Evolutionary conservation across 2,113 vertebrate genomes (phyloP), one percentile per base, ranked within the genome.

Genomic region (Gallinago media): DNA sequence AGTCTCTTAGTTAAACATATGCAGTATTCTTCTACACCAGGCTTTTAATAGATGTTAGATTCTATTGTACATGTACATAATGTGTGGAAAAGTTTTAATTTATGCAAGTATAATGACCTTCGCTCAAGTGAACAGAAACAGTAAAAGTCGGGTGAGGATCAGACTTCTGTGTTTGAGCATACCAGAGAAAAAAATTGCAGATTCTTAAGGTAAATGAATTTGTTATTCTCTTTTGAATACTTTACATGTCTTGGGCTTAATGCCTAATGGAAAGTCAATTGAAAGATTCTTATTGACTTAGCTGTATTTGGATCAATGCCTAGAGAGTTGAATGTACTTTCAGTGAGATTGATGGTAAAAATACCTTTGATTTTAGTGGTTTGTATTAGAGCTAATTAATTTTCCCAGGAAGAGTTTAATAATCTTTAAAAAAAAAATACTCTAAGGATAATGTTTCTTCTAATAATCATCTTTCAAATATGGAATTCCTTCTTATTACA

Each of bases 251-350:
- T 94, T 79, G 27, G 66, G 36, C 31, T 85, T 85, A 85, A 82
- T 79, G 54, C 44, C 40, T 88, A 88, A 79, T 83, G 58, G 66
- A 94, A 92, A 94, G 29, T 75, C 85, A 88, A 19, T 63, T 87
- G 89, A 85, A 91, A 83, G 80, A 83, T 88, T 96, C 78, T 56
- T 95, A 84, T 83, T 97, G 82, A 92, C 50, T 93, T 88, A 59
- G 46, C 52, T 80, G 22, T 88, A 58, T 92, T 85, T 94, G 50
- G 75, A 92, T 85, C 79, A 74, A 27, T 92, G 89, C 61, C 55
- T 90, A 25, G 72, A 79, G 84, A 67, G 27, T 1, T 94, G 58
- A 23, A 68, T 87, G 25, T 85, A 82, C 44, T 92, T 78, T 87
- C 58, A 71, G n/a, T 67, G 68, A 94, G 68, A 88, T 1, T 82